These are phyloP conservation scores for Aleiodes testaceus DNA, from an alignment of 2,888 invertebrate species.

Conservation along the genomic window DNA sequence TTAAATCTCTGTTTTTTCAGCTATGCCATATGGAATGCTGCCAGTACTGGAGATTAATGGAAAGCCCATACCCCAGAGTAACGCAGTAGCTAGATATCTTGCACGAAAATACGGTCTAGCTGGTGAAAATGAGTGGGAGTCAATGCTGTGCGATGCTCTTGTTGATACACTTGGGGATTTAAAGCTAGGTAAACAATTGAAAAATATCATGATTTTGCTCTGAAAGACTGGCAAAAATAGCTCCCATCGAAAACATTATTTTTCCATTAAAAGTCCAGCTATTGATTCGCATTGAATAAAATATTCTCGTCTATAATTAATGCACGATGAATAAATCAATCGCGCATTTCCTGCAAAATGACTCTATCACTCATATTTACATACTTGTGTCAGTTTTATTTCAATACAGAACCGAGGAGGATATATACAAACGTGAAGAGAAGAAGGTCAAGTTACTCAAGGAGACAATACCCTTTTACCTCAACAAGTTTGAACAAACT, in stretches of 20 bases:
- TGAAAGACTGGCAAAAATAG: background rate
- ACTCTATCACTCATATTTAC: slow-evolving; percentile 16
- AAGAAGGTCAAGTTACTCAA: slow-evolving; percentile 75
- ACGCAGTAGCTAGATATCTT: slow-evolving; percentile 76
- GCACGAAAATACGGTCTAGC: slow-evolving; percentile 75
- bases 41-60: slow-evolving; percentile 78
- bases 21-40: slow-evolving; percentile 76
- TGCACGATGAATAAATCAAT: background rate
- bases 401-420: slow-evolving; percentile 75
- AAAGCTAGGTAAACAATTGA: slow-evolving; percentile 72
- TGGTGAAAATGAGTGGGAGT: slow-evolving; percentile 76
- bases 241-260: too few species aligned
- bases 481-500: slow-evolving; percentile 76
- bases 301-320: background rate
- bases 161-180: slow-evolving; percentile 76
- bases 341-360: background rate
- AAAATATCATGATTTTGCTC: background rate
- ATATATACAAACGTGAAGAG: slow-evolving; percentile 75
- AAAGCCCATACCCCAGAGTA: slow-evolving; percentile 75
- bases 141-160: slow-evolving; percentile 76
- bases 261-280: background rate
- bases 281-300: background rate
- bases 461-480: slow-evolving; percentile 76
- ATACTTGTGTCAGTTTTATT: slow-evolving; percentile 69
- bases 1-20: slow-evolving; percentile 62